phyloP scores from a whole-genome alignment of 2,113 vertebrate genomes.

The Balaeniceps rex region DNA sequence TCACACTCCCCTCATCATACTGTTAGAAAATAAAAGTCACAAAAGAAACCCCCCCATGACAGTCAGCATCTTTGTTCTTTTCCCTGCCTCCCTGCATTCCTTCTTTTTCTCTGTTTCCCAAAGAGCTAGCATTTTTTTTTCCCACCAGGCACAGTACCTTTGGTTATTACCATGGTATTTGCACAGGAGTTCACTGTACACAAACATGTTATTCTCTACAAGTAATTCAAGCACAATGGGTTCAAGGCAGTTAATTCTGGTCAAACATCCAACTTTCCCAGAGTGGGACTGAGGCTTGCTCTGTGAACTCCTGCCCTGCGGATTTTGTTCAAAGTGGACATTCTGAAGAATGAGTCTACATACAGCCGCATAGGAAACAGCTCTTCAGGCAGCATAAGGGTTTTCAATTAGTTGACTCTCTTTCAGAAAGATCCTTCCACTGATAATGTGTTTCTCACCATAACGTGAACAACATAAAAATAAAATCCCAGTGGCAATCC shows the following conservation, averaged over 20 bases:
- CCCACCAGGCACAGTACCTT: neutral
- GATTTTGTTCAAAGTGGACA: neutral
- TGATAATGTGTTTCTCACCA: neutral
- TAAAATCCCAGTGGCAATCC: neutral
- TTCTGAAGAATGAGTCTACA: neutral
- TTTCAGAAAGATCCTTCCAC: neutral
- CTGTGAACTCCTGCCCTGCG: neutral
- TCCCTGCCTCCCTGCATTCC: neutral
- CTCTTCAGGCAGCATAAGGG: neutral
- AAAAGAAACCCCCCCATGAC: neutral
- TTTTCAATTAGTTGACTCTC: neutral
- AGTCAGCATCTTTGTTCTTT: neutral
- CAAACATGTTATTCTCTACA: neutral
- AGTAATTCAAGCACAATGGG: neutral
- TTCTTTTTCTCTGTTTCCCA: neutral
- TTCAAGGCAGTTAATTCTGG: neutral
- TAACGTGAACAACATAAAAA: neutral
- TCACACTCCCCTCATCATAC: neutral
- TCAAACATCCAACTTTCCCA: neutral
- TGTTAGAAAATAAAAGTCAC: neutral
- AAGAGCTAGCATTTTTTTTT: neutral
- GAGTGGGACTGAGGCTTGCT: neutral
- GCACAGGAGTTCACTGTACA: neutral
- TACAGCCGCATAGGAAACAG: neutral
- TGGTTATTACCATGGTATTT: neutral